Evolutionary conservation across 2,888 invertebrate genomes (phyloP), one percentile per base, ranked within the genome.

Genomic region (Corbicula japonica): DNA sequence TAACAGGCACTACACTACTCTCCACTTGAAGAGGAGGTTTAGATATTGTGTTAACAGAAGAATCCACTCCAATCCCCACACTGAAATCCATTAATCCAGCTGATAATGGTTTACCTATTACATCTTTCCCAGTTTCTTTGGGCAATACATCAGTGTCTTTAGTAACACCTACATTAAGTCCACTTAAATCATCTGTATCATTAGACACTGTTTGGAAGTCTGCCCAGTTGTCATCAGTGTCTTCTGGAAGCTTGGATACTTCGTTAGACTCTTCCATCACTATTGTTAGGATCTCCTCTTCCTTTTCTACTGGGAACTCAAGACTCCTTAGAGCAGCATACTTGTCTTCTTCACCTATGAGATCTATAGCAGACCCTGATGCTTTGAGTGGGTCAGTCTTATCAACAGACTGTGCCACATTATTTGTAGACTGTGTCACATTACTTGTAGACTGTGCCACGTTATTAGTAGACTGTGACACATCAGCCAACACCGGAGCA

Each of bases 261-360:
- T 58, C 66, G 26, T 32, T 60, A 21, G 71, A 44, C 12, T 75
- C 70, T 30, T 61, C 66, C 26, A 44, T 35, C 26, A 62, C 30
- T 23, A 60, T 61, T 32, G 80, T 28, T 23, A 71, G 58, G 34
- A 68, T 50, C 34, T 32, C 56, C 28, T 44, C 54, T 34, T 46
- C 60, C 52, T 61, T 4, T 26, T 63, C 48, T 32, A 48, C 58
- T 32, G 78, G 80, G 23, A 85, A 65, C 8, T 79, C 85, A 41
- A 90, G 66, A 38, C 56, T 77, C 69, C 90, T 83, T n/a, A 91
- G 75, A 23, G 90, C 90, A 10, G 89, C 88, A 80, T 91, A 91
- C 68, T 88, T 90, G 73, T 91, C 91, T 68, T 90, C 91, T 35
- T 90, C 90, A 8, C 89, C 88, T 23, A 90, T 86, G 18, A 90